A percentile compares a stretch with the other conserved stretches of the same genome.
Conservation (phyloP, 1,140 invertebrate species). For the Heliconius himera region DNA sequence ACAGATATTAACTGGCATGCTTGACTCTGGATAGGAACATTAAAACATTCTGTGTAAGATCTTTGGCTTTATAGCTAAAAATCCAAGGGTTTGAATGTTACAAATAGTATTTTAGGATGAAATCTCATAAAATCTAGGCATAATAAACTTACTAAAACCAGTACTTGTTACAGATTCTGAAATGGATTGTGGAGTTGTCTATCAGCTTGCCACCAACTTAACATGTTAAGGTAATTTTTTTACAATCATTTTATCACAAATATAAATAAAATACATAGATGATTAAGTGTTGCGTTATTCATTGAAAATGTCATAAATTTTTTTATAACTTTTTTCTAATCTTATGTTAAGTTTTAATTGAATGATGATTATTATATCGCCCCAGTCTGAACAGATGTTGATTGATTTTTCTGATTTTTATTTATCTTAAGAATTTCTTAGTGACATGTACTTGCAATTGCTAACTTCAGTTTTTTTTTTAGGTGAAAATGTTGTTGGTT, state of each 20-base stretch:
- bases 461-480: neutral
- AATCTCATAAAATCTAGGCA: neutral
- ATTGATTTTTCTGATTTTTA: constrained; percentile 27
- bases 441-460: neutral
- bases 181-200: neutral
- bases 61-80: constrained; percentile 54
- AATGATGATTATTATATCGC: constrained; percentile 33
- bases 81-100: constrained; percentile 72
- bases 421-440: neutral
- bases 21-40: constrained; percentile 80
- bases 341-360: neutral
- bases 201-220: too few relatives aligned
- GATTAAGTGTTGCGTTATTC: too few relatives aligned
- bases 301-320: neutral
- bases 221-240: neutral
- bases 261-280: too few relatives aligned
- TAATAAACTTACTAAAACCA: neutral
- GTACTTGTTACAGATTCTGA: neutral
- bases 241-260: neutral
- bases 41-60: constrained; percentile 75
- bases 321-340: neutral
- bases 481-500: neutral
- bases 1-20: constrained; percentile 59
- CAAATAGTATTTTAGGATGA: constrained; percentile 38
- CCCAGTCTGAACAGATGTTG: constrained; percentile 32